Evolutionary conservation across 2,888 invertebrate species (phyloP).

Genomic region (Pollenia amentaria): DNA sequence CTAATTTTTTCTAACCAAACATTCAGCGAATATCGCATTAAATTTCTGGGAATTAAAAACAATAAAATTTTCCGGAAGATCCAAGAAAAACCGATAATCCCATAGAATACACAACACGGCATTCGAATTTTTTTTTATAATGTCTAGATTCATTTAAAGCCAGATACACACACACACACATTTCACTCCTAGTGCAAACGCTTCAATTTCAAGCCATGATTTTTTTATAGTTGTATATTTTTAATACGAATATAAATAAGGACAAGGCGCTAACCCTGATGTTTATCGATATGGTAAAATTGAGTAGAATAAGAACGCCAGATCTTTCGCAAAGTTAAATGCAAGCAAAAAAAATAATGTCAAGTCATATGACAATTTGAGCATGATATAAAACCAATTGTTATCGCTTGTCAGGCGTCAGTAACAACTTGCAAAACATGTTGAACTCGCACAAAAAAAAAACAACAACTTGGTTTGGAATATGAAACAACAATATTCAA

Average conservation of each 20-base stretch:
- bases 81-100: too few relatives aligned
- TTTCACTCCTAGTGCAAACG: slow-evolving; percentile 11
- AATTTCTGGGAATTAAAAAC: too few relatives aligned
- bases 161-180: too few relatives aligned
- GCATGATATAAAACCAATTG: slow-evolving; percentile 76
- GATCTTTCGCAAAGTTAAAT: slow-evolving; percentile 51
- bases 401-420: slow-evolving; percentile 78
- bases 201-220: slow-evolving; percentile 30
- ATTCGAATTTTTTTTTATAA: not conserved
- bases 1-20: too few relatives aligned
- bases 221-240: slow-evolving; percentile 16
- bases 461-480: slow-evolving; percentile 37
- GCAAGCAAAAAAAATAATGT: slow-evolving; percentile 51
- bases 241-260: slow-evolving; percentile 60
- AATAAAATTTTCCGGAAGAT: too few relatives aligned
- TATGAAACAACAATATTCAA: slow-evolving; percentile 55
- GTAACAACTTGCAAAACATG: slow-evolving; percentile 75
- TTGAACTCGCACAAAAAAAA: slow-evolving; percentile 49
- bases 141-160: not conserved
- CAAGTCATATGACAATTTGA: slow-evolving; percentile 75
- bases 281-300: slow-evolving; percentile 73
- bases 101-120: too few relatives aligned
- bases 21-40: too few relatives aligned
- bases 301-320: slow-evolving; percentile 67
- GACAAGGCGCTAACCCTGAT: slow-evolving; percentile 74